Evolutionary conservation across 2,797 vertebrate species (phyloP), one percentile per base, ranked within the genome.

Genomic region (Leuciscus waleckii): DNA sequence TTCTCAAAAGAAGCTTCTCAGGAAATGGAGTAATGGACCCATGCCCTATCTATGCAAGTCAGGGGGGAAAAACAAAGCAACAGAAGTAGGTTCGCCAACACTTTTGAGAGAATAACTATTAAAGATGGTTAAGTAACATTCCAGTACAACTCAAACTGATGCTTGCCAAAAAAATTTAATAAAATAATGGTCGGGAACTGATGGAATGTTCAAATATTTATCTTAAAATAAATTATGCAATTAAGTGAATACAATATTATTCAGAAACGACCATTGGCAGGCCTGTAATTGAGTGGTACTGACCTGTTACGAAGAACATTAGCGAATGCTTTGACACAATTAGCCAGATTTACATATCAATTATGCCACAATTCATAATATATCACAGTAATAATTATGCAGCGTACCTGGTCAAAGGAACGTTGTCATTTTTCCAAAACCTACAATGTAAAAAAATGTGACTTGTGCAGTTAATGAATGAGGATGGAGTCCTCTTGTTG

Each of bases 261-360:
- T 83, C 32, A 7, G 70, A 65, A 83, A 75, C n/a, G 21, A 51
- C 41, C 13, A 21, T 26, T 75, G 41, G 14, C 1, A 10, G 29
- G 14, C 7, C 39, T 75, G 70, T 74, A 83, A 49, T 75, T 37
- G 61, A 84, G 46, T 23, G 19, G 11, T 39, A 43, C 11, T 84
- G 26, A 32, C 74, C 46, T 77, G 49, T 77, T 65, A 13, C 1
- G 1, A 37, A 39, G 43, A 26, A 81, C 79, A 84, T 84, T 70
- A 87, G 76, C 78, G 2, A 88, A 77, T 80, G 67, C 46, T 11
- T 37, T 70, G 65, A 67, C 61, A 58, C 63, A 89, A 89, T 88
- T 91, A 87, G 32, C 85, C 63, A 32, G 75, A 74, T 84, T 90
- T 89, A 88, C 87, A 87, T 76, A 90, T 88, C 73, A 89, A 84